Base-by-base conservation (phyloP, 2,113 vertebrate genomes). In the Artemisiospiza belli region DNA sequence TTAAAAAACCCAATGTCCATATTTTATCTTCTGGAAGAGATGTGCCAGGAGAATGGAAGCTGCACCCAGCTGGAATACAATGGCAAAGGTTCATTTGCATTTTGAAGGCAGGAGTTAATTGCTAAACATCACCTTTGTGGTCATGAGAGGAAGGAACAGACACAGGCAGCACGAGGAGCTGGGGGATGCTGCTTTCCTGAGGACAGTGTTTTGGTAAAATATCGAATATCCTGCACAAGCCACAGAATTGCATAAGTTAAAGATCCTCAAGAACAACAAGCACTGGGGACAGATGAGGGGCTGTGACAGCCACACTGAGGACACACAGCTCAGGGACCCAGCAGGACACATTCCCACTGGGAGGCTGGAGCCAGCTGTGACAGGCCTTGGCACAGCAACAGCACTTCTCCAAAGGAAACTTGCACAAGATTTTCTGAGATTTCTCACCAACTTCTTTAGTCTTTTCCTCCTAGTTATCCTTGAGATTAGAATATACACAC, bases 241-340 rank as follows among this genome's bases (percentile, higher is more conserved):
- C 77, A 58, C 46, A 55, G 88, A 91, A 95, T 95, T 94, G 92
- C 95, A 93, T 96, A 92, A 96, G 91, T 91, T 74, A 70, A 44
- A 59, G 11, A 54, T 88, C 90, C 91, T 91, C 82, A 68, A 58
- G 90, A 59, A 59, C 37, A 90, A 85, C 35, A 15, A 57, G 17
- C 83, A 55, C 62, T 3, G 49, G 89, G 35, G 6, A 69, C 2
- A 64, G 62, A 33, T 0, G 35, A 83, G 31, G 1, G 61, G 82
- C 83, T 69, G 96, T 13, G 46, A 52, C 59, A 82, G 47, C 66
- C 81, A 72, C 78, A 23, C 22, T 6, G 83, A 80, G 89, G 41
- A 69, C 74, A 61, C 73, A 23, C 55, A 79, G 83, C 69, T 87
- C 93, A 74, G 8, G 57, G 39, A n/a, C n/a, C 84, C 35, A 47